These are phyloP conservation scores for Euwallacea similis DNA, from an alignment of 1,140 invertebrate genomes.

Conservation along the genomic window DNA sequence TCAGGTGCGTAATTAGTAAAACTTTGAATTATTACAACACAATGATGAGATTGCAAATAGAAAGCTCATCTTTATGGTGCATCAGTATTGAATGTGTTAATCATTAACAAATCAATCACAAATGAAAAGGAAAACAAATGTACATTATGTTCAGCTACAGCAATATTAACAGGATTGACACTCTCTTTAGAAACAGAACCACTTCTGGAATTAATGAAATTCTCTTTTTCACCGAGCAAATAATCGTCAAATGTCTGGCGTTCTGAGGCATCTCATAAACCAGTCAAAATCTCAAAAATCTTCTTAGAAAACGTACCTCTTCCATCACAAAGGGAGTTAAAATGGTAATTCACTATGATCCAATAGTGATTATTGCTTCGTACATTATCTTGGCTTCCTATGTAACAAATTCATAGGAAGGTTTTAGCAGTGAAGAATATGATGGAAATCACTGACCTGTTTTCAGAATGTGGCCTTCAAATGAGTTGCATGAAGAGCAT, in stretches of 20 bases:
- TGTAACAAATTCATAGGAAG: background rate
- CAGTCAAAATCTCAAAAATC: background rate
- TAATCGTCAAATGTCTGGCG: background rate
- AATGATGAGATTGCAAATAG: no score
- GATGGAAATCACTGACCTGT: background rate
- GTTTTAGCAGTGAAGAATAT: background rate
- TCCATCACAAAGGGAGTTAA: background rate
- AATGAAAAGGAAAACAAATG: no score
- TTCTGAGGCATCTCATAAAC: background rate
- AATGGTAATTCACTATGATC: background rate
- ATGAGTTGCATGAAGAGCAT: background rate
- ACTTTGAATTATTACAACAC: no score
- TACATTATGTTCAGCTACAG: background rate
- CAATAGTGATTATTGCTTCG: background rate
- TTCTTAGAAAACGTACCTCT: background rate
- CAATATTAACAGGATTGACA: background rate
- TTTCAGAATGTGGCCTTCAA: background rate
- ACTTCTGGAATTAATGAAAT: background rate
- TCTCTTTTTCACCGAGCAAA: background rate
- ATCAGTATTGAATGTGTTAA: no score
- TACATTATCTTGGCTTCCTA: background rate
- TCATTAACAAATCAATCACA: no score
- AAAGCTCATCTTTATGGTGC: no score
- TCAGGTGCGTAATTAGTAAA: no score
- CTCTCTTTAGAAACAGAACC: background rate